phyloP scores from a whole-genome alignment of 2,888 invertebrate species.

The Standfussiana lucernea region DNA sequence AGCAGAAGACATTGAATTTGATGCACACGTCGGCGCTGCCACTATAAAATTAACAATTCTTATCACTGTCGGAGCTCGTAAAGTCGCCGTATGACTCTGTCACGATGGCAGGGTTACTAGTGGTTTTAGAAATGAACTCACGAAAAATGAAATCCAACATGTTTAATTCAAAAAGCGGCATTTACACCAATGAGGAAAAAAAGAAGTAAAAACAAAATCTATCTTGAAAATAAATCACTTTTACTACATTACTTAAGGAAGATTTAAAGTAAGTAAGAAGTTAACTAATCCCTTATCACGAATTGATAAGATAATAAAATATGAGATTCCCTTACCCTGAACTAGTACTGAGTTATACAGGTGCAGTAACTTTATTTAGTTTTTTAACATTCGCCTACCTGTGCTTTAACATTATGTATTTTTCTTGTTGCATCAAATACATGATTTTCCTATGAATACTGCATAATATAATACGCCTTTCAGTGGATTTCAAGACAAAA shows the following conservation, averaged over 20 bases:
- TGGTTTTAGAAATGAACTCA: constrained; percentile 28
- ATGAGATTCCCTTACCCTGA: too few species aligned
- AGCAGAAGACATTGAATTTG: constrained; percentile 59
- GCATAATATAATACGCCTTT: neutral
- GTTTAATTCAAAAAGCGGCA: neutral
- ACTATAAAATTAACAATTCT: constrained; percentile 88
- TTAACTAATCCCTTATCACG: too few species aligned
- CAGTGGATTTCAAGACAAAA: neutral
- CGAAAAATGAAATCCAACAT: neutral
- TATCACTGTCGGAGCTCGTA: constrained; percentile 85
- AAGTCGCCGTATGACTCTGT: constrained; percentile 68
- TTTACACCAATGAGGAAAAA: neutral
- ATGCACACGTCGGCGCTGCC: constrained; percentile 73
- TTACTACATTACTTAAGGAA: too few species aligned
- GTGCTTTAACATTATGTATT: neutral
- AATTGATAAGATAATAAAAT: neutral
- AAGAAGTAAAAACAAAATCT: neutral
- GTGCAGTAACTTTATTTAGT: too few species aligned
- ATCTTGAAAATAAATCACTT: neutral
- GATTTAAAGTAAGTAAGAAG: too few species aligned
- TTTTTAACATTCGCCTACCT: too few species aligned
- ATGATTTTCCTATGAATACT: neutral
- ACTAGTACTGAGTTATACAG: too few species aligned
- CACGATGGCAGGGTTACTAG: constrained; percentile 28
- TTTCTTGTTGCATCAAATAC: neutral